Percentiles rank a stretch among this genome's conserved stretches.
phyloP scores from a whole-genome alignment of 2,888 invertebrate genomes.

The Zygogramma bicolorata region DNA sequence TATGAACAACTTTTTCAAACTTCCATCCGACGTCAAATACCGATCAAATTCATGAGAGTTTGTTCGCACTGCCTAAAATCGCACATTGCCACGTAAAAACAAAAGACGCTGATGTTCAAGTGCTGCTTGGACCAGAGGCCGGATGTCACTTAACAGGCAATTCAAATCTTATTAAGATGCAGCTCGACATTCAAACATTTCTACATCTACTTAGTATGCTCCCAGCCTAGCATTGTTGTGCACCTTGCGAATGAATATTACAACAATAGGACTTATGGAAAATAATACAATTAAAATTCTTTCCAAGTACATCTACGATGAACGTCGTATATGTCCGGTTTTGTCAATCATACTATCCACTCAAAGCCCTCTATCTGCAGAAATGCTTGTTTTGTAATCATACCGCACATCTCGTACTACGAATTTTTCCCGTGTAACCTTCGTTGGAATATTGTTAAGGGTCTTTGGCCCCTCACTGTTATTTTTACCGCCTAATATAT shows the following conservation, averaged over 20 bases:
- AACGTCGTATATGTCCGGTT: slow-evolving; percentile 40
- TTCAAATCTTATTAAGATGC: slow-evolving; percentile 60
- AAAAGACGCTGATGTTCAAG: slow-evolving; percentile 33
- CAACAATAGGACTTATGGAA: slow-evolving; percentile 53
- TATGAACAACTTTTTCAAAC: neutral
- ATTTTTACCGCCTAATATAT: neutral
- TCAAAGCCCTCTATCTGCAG: slow-evolving; percentile 13
- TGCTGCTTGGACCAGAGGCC: slow-evolving; percentile 51
- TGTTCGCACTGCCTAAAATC: neutral
- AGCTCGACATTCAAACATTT: slow-evolving; percentile 49
- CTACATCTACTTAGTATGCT: slow-evolving; percentile 56
- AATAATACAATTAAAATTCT: slow-evolving; percentile 50
- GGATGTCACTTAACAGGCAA: slow-evolving; percentile 59
- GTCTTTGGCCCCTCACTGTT: neutral
- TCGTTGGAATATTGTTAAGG: neutral
- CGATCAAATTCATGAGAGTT: neutral
- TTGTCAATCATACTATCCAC: slow-evolving; percentile 30
- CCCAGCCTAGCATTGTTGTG: slow-evolving; percentile 50
- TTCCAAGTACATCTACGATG: slow-evolving; percentile 33
- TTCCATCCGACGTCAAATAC: neutral
- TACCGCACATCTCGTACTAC: slow-evolving; percentile 19
- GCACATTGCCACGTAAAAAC: slow-evolving; percentile 23
- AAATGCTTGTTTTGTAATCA: slow-evolving; percentile 20
- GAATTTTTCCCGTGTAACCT: slow-evolving; percentile 7
- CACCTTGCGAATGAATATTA: slow-evolving; percentile 59